Evolutionary conservation across 2,888 invertebrate species (phyloP), one percentile per base, ranked within the genome.

Genomic region (Synanthedon vespiformis): DNA sequence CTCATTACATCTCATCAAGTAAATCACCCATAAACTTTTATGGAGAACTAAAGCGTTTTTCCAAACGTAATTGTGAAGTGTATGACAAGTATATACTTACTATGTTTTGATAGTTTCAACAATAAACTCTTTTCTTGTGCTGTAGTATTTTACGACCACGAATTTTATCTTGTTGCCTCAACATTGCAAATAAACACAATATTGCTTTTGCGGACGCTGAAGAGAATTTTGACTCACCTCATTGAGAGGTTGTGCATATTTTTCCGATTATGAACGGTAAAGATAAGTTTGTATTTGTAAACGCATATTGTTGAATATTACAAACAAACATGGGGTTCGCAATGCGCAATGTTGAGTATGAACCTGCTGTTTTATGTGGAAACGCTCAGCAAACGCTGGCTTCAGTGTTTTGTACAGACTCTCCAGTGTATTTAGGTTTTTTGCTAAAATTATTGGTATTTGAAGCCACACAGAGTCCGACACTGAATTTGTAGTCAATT

Each of bases 141-240:
- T 65, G 68, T 69, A 72, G 72, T 74, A 74, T 74, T 80, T 79
- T 77, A 80, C 65, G 69, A 64, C 68, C 66, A 70, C 69, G 71
- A 78, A 77, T 78, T 77, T 77, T 75, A 79, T 79, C 74, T 77
- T 68, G 69, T 71, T 73, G 67, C 68, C 68, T 70, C 74, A 70
- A 72, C 65, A 68, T 69, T 72, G 74, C 68, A 71, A 74, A 75
- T 73, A 72, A 73, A 74, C 73, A 65, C 70, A 70, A 72, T 72
- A 70, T 68, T 64, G 63, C 59, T 67, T 72, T 72, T 77, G 70
- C 73, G 69, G 68, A 64, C 56, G 58, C 59, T 63, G 61, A 62
- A 52, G 48, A 49, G 64, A 59, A 57, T 57, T 58, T 59, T 62
- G 60, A 55, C 54, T 62, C 60, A 75, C 67, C 68, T 66, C 70